Conservation (phyloP, 2,797 vertebrate genomes). For the Cossypha caffra region DNA sequence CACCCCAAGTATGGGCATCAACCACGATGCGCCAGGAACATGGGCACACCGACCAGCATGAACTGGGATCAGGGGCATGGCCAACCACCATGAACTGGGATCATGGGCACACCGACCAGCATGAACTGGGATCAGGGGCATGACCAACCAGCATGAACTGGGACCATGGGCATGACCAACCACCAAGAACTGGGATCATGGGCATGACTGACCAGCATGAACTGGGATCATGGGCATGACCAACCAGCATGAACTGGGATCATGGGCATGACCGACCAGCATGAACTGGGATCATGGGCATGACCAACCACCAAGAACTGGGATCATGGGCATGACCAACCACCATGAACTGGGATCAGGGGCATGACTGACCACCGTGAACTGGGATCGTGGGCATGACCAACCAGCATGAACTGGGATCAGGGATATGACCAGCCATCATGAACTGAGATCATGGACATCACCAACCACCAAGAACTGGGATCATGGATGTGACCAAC, state of each 20-base stretch:
- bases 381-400: fast-evolving
- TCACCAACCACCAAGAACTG: fast-evolving
- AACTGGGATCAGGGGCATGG: no score
- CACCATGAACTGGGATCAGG: fast-evolving
- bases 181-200: not conserved
- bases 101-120: no score
- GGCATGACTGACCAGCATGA: fast-evolving
- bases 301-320: fast-evolving
- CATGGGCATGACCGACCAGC: fast-evolving
- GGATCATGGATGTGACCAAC: fast-evolving
- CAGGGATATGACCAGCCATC: fast-evolving
- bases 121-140: no score
- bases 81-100: no score
- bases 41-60: not conserved
- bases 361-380: fast-evolving
- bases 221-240: not conserved
- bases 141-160: no score
- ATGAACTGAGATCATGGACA: fast-evolving
- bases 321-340: no score
- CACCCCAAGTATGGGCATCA: fast-evolving
- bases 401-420: fast-evolving
- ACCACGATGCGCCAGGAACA: fast-evolving
- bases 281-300: fast-evolving
- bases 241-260: no score
- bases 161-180: no score